Evolutionary conservation across 2,113 vertebrate genomes (phyloP).

Genomic region (Pseudopodoces humilis): DNA sequence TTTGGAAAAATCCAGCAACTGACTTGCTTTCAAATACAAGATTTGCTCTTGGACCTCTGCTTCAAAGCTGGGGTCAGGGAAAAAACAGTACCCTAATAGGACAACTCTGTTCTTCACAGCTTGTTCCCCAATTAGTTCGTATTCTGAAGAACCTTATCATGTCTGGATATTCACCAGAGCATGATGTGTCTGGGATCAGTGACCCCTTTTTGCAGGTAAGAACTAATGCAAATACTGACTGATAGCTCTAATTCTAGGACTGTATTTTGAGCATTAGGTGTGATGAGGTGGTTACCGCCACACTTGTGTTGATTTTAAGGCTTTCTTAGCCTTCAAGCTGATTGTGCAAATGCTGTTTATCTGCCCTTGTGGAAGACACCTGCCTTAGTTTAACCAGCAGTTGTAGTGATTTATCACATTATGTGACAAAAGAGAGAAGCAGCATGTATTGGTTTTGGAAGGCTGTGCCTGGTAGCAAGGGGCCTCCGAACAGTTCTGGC

Average conservation of each 20-base stretch:
- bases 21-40: background rate
- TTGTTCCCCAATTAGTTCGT: constrained; percentile 98
- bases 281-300: background rate
- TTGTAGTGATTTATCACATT: background rate
- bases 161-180: constrained; percentile 99
- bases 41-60: background rate
- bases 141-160: constrained; percentile 99
- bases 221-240: background rate
- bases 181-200: constrained; percentile 98
- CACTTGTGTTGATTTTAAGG: background rate
- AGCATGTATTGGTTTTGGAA: background rate
- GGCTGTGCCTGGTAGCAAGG: background rate
- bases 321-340: background rate
- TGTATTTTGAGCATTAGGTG: background rate
- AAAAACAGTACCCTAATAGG: background rate
- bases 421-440: background rate
- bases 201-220: constrained; percentile 98
- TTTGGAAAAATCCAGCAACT: background rate
- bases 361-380: background rate
- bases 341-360: background rate
- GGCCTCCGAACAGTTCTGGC: background rate
- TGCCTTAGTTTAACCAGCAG: background rate
- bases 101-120: constrained; percentile 79
- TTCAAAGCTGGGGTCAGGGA: background rate
- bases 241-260: background rate